Percentiles rank a stretch among this genome's conserved stretches.
phyloP scores from a whole-genome alignment of 2,888 invertebrate species.

The Branchipolynoe longqiensis region DNA sequence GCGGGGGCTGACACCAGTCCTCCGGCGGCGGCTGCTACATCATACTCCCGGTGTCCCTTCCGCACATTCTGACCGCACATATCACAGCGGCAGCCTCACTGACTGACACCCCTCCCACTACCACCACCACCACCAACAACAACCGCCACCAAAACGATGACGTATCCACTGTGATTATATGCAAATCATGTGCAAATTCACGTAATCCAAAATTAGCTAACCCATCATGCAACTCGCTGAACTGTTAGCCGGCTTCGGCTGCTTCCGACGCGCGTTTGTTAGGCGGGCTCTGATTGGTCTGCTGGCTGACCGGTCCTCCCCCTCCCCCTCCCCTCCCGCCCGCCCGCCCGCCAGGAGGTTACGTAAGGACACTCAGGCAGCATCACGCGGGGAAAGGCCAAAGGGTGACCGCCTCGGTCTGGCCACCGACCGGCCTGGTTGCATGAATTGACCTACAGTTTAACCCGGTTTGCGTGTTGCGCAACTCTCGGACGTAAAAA shows the following conservation, averaged over 20 bases:
- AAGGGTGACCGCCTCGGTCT: slow-evolving; percentile 69
- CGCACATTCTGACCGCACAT: too few relatives aligned
- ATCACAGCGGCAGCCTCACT: too few relatives aligned
- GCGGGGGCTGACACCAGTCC: slow-evolving; percentile 12
- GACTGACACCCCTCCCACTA: too few relatives aligned
- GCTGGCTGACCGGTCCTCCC: background rate
- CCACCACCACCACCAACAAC: too few relatives aligned
- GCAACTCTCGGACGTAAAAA: slow-evolving; percentile 50
- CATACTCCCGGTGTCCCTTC: slow-evolving; percentile 46
- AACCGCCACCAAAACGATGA: too few relatives aligned
- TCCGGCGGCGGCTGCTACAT: slow-evolving; percentile 22
- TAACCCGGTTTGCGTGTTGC: slow-evolving; percentile 49
- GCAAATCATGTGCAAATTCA: slow-evolving; percentile 65
- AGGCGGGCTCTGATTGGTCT: slow-evolving; percentile 55
- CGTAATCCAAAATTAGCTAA: slow-evolving; percentile 73
- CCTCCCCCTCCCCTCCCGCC: too few relatives aligned
- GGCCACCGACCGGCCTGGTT: slow-evolving; percentile 53
- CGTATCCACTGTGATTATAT: slow-evolving; percentile 59
- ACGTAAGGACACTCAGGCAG: slow-evolving; percentile 70
- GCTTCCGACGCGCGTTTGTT: background rate
- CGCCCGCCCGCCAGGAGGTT: slow-evolving; percentile 65
- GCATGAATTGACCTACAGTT: slow-evolving; percentile 52
- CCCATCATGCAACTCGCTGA: slow-evolving; percentile 69
- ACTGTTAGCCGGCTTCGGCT: slow-evolving; percentile 43
- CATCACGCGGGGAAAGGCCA: slow-evolving; percentile 63